Base-by-base conservation (phyloP, 2,888 invertebrate genomes). In the Agonum fuliginosum region DNA sequence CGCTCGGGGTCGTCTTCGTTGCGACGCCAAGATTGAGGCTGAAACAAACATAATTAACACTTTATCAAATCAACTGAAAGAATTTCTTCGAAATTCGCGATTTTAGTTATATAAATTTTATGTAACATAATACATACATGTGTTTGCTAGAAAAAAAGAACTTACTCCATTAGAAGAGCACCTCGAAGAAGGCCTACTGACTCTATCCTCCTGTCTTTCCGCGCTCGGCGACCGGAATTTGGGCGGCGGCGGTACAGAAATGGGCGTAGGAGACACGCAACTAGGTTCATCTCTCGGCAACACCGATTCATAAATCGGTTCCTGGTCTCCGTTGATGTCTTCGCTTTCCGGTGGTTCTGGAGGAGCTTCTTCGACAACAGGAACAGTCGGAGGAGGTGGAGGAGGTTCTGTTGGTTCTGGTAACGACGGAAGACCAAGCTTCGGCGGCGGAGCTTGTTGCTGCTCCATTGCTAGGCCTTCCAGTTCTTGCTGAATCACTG, bases 271-370 rank as follows among this genome's bases (percentile, higher is more conserved):
- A 78, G 88, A 85, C 24, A 86, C 85, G 76, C 84, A 84, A 14
- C 83, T 85, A 5, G 85, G 82, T 34, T 91, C 91, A 48, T 91
- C 92, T 3, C 94, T 88, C 0, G 94, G 94, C 80, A 94, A 89
- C 3, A 96, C 94, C 0, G 95, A 92, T 84, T 96, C 96, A 85
- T 96, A 96, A 80, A 96, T 96, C 0, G 95, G 96, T 86, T 94
- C 93, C 78, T 91, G 90, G 8, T 79, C 79, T n/a, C 78, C 81
- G 79, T 81, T 80, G 81, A 83, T 78, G 80, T 82, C 78, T 74
- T 54, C 79, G 54, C 14, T 24, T 19, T 79, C 20, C 37, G 65
- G 10, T 73, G 78, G 65, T 67, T 81, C 78, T 80, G 83, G 78
- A 81, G 83, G 43, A 89, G 90, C 78, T 90, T 90, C 0, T 90